Percentiles rank a stretch among this genome's conserved stretches.
phyloP scores from a whole-genome alignment of 2,113 vertebrate genomes.

The Tympanuchus pallidicinctus region DNA sequence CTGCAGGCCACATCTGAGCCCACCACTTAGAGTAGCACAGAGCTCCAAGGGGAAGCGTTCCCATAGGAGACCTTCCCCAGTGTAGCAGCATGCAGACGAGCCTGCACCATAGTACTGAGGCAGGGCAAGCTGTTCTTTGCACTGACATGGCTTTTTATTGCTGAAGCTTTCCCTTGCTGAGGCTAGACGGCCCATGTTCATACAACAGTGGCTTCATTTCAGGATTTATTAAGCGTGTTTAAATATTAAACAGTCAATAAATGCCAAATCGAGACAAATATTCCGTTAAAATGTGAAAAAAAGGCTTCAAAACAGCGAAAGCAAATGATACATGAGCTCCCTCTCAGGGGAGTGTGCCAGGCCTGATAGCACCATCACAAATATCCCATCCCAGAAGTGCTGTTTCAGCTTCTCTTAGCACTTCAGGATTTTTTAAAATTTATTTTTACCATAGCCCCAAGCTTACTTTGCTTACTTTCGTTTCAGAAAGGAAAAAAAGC shows the following conservation, averaged over 20 bases:
- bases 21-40: background rate
- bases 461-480: constrained; percentile 48
- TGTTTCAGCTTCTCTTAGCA: constrained; percentile 51
- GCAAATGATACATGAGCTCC: background rate
- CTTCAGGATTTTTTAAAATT: constrained; percentile 51
- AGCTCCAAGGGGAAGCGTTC: background rate
- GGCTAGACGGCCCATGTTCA: background rate
- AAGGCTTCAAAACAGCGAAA: constrained; percentile 24
- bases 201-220: background rate
- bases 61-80: background rate
- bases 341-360: background rate
- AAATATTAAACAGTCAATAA: constrained; percentile 32
- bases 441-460: constrained; percentile 41
- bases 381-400: constrained; percentile 2
- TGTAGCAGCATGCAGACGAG: background rate
- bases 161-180: background rate
- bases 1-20: background rate
- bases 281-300: constrained; percentile 41
- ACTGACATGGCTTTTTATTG: background rate
- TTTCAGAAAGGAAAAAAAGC: background rate
- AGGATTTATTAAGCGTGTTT: constrained; percentile 14
- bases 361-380: background rate
- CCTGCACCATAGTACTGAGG: fast-evolving
- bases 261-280: constrained; percentile 24
- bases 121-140: background rate